Evolutionary conservation across 2,797 vertebrate genomes (phyloP).

Genomic region (Sebastes vulpes): DNA sequence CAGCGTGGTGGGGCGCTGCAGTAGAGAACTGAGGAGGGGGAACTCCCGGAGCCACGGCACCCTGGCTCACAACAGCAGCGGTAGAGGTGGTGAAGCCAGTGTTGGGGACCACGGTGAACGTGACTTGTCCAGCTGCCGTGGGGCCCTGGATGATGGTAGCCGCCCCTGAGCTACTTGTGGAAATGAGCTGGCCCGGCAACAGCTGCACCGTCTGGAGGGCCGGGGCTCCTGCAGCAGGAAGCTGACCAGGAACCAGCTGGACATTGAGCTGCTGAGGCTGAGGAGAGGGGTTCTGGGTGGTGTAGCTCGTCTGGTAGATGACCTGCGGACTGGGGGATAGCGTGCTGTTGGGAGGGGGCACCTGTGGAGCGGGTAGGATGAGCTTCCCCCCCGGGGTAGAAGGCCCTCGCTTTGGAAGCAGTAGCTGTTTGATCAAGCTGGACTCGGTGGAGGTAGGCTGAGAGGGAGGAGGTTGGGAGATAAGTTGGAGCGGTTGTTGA

Average conservation of each 20-base stretch:
- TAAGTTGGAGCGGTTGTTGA: slow-evolving; percentile 78
- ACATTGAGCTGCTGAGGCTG: slow-evolving; percentile 94
- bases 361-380: slow-evolving; percentile 97
- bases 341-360: slow-evolving; percentile 92
- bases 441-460: slow-evolving; percentile 96
- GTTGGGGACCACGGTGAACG: slow-evolving; percentile 99
- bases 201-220: slow-evolving; percentile 95
- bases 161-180: slow-evolving; percentile 87
- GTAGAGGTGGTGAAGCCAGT: slow-evolving; percentile 93
- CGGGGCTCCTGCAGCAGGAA: slow-evolving; percentile 85
- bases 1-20: slow-evolving; percentile 70
- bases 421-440: slow-evolving; percentile 98
- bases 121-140: slow-evolving; percentile 93
- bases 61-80: slow-evolving; percentile 91
- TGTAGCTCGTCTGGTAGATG: slow-evolving; percentile 91
- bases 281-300: slow-evolving; percentile 89
- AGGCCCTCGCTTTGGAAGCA: slow-evolving; percentile 98
- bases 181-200: slow-evolving; percentile 94
- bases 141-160: slow-evolving; percentile 96
- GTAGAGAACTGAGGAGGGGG: slow-evolving; percentile 89
- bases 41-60: slow-evolving; percentile 88
- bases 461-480: slow-evolving; percentile 85
- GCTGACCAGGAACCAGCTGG: slow-evolving; percentile 93
- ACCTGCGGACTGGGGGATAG: slow-evolving; percentile 93
- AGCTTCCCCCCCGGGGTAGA: slow-evolving; percentile 97